phyloP scores from a whole-genome alignment of 2,113 vertebrate genomes.

The Okapia johnstoni region DNA sequence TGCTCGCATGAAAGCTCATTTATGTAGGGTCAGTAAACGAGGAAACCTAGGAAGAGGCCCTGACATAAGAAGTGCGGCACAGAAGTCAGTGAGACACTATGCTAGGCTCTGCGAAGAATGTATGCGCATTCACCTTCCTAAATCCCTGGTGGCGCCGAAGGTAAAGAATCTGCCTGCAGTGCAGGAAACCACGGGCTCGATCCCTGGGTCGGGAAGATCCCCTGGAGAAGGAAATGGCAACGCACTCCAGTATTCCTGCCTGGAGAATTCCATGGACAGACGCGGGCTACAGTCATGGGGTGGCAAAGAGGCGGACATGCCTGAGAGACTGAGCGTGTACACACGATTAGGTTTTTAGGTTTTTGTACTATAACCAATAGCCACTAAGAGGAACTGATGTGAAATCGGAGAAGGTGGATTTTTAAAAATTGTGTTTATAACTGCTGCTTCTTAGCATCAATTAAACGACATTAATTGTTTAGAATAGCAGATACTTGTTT shows the following conservation, averaged over 20 bases:
- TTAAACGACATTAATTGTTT: background rate
- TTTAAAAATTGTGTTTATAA: background rate
- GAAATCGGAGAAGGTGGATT: background rate
- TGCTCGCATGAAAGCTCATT: background rate
- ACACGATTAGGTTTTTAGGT: background rate
- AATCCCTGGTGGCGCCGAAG: background rate
- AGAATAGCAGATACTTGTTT: background rate
- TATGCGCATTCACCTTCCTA: background rate
- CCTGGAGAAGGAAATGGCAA: background rate
- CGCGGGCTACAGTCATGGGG: accelerated
- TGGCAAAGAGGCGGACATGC: background rate
- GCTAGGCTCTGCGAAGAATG: background rate
- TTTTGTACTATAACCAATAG: background rate
- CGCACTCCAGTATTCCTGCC: background rate
- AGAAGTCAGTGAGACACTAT: background rate
- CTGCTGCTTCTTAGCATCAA: background rate
- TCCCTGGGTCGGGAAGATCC: background rate
- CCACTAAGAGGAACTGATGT: background rate
- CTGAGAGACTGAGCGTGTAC: background rate
- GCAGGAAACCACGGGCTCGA: background rate
- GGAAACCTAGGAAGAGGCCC: background rate
- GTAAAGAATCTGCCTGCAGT: background rate
- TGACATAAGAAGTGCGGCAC: background rate
- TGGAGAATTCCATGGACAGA: background rate
- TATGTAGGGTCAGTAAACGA: background rate